Evolutionary conservation across 2,113 vertebrate genomes (phyloP), one percentile per base, ranked within the genome.

Genomic region (Rana temporaria): DNA sequence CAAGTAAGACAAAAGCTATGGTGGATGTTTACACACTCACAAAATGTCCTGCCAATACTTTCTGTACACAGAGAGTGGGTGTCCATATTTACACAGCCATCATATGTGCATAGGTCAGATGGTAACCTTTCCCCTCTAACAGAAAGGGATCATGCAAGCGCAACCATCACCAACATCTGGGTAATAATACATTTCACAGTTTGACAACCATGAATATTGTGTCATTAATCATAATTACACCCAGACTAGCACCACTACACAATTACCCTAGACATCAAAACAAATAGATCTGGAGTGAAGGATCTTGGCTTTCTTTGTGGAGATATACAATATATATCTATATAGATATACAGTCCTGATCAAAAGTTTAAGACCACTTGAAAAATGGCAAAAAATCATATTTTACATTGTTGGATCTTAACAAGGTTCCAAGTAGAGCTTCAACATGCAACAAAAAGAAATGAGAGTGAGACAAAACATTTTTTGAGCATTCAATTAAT

Each of bases 11-110:
- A 60, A 60, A 60, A 12, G 60, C 15, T 9, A 48, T 26, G 22
- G 24, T 34, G 26, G 18, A 17, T n/a, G n/a, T 34, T 24, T 52
- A 79, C 26, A 78, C 56, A 66, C 52, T 70, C 24, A 7, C 20
- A 69, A 18, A 32, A 59, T 59, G 65, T 69, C 53, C 77, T 79
- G 77, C 77, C 64, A 79, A 59, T 18, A n/a, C 55, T 79, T 52
- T 67, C 65, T 55, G 15, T 79, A 79, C 77, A 79, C 32, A 56
- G 9, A 22, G 72, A 22, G 64, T 38, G 77, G 32, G 77, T 57
- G 65, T 68, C 53, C 55, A 6, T 69, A 19, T 79, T 78, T 65
- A 69, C 65, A 59, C 53, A 59, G 64, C 14, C 22, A 59, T 69
- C 19, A 38, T 20, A 42, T 38, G 42, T 59, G 30, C 77, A 59